A percentile compares a stretch with the other conserved stretches of the same genome.
Conservation (phyloP, 2,888 invertebrate species). For the Cabera pusaria region DNA sequence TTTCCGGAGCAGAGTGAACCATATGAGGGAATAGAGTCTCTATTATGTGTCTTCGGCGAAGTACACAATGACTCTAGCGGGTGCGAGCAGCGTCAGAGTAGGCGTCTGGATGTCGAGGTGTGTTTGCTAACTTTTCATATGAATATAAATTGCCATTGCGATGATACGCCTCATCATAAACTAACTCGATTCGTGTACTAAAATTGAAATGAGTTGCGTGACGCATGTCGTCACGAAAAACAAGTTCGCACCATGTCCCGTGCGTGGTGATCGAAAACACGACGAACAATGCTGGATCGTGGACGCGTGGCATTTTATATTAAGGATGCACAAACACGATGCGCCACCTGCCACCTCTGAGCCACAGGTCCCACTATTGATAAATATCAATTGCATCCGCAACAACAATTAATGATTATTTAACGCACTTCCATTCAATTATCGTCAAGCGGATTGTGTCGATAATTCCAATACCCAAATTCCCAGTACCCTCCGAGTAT, state of each 20-base stretch:
- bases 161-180: conserved; percentile 46
- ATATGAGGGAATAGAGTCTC: conserved; percentile 28
- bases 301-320: conserved; percentile 27
- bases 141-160: conserved; percentile 40
- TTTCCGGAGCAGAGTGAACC: conserved; percentile 34
- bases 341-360: conserved; percentile 35
- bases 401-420: conserved; percentile 74
- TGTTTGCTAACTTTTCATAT: conserved; percentile 35
- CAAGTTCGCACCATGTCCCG: conserved; percentile 45
- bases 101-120: conserved; percentile 39
- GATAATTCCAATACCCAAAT: conserved; percentile 70
- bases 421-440: conserved; percentile 74
- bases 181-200: conserved; percentile 48
- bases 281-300: conserved; percentile 40
- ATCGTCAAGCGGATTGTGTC: conserved; percentile 67
- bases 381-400: conserved; percentile 63
- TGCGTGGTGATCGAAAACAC: conserved; percentile 46
- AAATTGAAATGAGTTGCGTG: conserved; percentile 59
- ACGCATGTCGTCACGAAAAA: conserved; percentile 57
- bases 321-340: conserved; percentile 36
- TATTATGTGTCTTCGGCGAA: conserved; percentile 44
- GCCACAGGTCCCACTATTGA: conserved; percentile 45
- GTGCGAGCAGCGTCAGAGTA: conserved; percentile 43
- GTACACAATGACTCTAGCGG: conserved; percentile 42
- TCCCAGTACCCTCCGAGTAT: conserved; percentile 70